Evolutionary conservation across 2,888 invertebrate genomes (phyloP), one percentile per base, ranked within the genome.

Genomic region (Cacoxenus indagator): DNA sequence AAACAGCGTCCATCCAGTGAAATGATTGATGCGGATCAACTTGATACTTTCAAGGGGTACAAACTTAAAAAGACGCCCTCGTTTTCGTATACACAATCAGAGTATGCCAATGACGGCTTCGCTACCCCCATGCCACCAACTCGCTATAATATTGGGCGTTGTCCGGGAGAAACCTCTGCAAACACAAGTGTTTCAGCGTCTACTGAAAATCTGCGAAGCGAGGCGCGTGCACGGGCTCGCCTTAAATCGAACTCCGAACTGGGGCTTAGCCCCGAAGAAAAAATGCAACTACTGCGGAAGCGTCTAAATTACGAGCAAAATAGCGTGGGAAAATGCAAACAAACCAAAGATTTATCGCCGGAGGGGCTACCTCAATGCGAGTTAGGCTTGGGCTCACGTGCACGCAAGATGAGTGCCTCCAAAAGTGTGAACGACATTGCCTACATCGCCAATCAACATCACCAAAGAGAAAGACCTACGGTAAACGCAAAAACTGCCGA

Each of bases 191-290:
- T 75, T 67, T 71, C 77, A 29, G 85, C 82, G 2, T 85, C 85
- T 0, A 91, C 91, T 0, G 90, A 92, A 77, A 91, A 92, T 84
- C 88, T 92, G 61, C 91, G 91, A 70, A 90, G 91, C 71, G 91
- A 92, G 72, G 91, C 91, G 26, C 88, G 93, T 67, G 92, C 91
- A 22, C 89, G 92, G 62, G 92, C 93, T 8, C 90, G 92, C 59
- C 86, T 93, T 26, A 92, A 92, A 85, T 93, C 92, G 68, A 94
- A 94, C 82, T 92, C 93, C 73, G 93, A 94, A 81, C 86, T 94
- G 26, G 93, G 93, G 1, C 88, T 92, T n/a, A 93, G 92, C 85
- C 92, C 92, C 0, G 92, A 93, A 80, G 92, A 93, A 71, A 92
- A 91, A 78, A 88, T 92, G 68, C 89, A 89, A 70, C 87, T 90